Base-by-base conservation (phyloP, 2,113 vertebrate species). In the Nannobrachium achirus region DNA sequence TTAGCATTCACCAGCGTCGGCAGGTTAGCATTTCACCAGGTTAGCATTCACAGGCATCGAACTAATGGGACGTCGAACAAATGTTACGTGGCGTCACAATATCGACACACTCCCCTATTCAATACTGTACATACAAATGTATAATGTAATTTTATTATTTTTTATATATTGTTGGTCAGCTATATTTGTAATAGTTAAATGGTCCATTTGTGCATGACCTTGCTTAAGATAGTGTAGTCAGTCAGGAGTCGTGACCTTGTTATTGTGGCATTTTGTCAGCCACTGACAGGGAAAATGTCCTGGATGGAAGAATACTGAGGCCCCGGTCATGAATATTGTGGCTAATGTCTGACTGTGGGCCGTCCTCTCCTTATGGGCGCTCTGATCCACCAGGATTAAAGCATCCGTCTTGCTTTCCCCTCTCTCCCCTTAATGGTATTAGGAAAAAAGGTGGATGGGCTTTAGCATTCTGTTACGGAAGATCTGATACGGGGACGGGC, bases 401-500 rank as follows among this genome's bases (percentile, higher is more conserved):
- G 84, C 87, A 85, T 89, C 87, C 85, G 85, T 89, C 90, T 88
- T 86, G 80, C 79, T 84, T 82, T 76, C 82, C 82, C 75, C 71
- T 16, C 51, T 78, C 73, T 86, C 78, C 64, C 75, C 84, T 45
- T 92, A 89, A 90, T 92, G 86, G 81, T 84, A 90, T 92, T 92
- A 91, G 89, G 81, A 88, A 83, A n/a, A 86, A 87, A 76, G 82
- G 68, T 84, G 86, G 89, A 91, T 89, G 79, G 89, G 76, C 84
- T 92, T 91, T 89, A 87, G 87, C 83, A 89, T 89, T 91, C 89
- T 40, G 87, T 91, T 87, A 85, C 92, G 81, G 88, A 89, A 90
- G 88, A 92, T 91, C 89, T 91, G 89, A 92, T 92, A 85, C 63
- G 75, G 84, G 83, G 70, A 85, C 73, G 13, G 79, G 76, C 82